phyloP scores from a whole-genome alignment of 1,140 invertebrate genomes.

The Drosophila orosa region DNA sequence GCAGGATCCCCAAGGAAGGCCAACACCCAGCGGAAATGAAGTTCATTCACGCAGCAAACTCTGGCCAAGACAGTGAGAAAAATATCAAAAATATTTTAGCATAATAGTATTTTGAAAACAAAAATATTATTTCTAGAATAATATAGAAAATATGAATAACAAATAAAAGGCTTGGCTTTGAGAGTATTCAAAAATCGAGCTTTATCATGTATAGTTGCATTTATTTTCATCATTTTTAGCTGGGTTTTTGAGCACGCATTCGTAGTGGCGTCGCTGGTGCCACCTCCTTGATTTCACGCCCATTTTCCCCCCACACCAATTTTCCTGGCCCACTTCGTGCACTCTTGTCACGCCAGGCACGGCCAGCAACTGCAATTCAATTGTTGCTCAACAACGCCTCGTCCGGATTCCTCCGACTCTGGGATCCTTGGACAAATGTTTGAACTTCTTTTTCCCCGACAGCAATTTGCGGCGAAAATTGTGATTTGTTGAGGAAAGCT shows the following conservation, averaged over 20 bases:
- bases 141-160: background rate
- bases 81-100: background rate
- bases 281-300: conserved; percentile 10
- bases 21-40: conserved; percentile 34
- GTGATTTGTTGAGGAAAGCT: conserved; percentile 71
- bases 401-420: background rate
- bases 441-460: conserved; percentile 75
- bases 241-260: conserved; percentile 58
- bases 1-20: background rate
- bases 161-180: too few species aligned
- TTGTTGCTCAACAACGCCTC: conserved; percentile 65
- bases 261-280: conserved; percentile 26
- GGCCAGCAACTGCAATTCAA: conserved; percentile 79
- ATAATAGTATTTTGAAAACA: too few species aligned
- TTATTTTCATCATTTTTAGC: conserved; percentile 18
- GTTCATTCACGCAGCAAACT: conserved; percentile 47
- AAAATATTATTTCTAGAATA: background rate
- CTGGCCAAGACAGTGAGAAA: background rate
- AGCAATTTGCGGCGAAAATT: conserved; percentile 82
- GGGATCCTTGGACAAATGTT: conserved; percentile 63
- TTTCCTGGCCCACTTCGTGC: conserved; percentile 46
- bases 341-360: conserved; percentile 79
- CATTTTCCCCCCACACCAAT: background rate
- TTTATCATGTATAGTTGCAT: background rate
- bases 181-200: conserved; percentile 7